Evolutionary conservation across 2,797 vertebrate species (phyloP).

Genomic region (Microctenopoma lineatum): DNA sequence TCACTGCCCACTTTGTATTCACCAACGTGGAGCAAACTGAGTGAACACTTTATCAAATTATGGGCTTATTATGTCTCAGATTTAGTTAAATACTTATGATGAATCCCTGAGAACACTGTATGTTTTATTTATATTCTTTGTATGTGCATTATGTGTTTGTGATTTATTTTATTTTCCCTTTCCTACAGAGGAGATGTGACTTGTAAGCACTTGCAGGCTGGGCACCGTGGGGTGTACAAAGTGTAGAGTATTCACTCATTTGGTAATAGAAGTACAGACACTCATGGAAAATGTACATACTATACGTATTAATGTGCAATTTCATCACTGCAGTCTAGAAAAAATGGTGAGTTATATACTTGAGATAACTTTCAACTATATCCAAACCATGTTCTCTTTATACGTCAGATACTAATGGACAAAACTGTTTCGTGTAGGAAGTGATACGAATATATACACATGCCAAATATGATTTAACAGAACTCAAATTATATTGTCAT

Average conservation of each 20-base stretch:
- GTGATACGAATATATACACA: conserved; percentile 28
- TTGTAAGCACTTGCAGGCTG: too few relatives aligned
- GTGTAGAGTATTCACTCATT: too few relatives aligned
- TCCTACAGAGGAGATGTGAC: too few relatives aligned
- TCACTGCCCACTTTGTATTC: conserved; percentile 22
- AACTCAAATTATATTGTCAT: conserved; percentile 24
- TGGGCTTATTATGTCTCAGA: neutral
- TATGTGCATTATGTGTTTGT: too few relatives aligned
- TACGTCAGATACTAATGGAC: conserved; percentile 13
- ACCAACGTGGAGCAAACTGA: conserved; percentile 9
- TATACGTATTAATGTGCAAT: neutral
- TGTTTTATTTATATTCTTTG: too few relatives aligned
- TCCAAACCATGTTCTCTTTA: conserved; percentile 15
- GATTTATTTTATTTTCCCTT: too few relatives aligned
- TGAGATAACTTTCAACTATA: conserved; percentile 5
- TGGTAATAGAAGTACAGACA: neutral
- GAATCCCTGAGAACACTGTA: too few relatives aligned
- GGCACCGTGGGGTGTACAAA: too few relatives aligned
- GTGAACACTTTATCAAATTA: neutral
- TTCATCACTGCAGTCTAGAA: neutral
- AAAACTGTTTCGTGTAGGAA: conserved; percentile 40
- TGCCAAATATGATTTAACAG: conserved; percentile 31
- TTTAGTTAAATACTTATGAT: too few relatives aligned
- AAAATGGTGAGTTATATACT: neutral
- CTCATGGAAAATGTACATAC: neutral